A percentile compares a stretch with the other conserved stretches of the same genome.
Evolutionary conservation across 2,113 vertebrate genomes (phyloP).

Genomic region (Halichoeres trimaculatus): DNA sequence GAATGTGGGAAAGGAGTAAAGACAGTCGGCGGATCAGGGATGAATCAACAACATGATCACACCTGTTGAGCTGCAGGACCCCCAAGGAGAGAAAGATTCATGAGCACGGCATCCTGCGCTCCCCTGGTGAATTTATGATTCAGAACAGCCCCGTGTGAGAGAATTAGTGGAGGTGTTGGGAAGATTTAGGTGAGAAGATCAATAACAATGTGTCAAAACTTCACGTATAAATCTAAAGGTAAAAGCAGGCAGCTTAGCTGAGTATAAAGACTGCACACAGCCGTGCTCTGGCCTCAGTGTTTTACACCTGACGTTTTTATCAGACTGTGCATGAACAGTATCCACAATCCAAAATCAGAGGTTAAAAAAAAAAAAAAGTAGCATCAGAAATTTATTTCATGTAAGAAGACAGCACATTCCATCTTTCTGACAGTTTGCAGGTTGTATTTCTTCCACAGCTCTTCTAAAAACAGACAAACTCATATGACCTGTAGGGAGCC

Average conservation of each 20-base stretch:
- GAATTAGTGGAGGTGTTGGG: neutral
- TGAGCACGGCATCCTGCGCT: neutral
- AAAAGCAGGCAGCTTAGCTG: neutral
- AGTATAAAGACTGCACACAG: neutral
- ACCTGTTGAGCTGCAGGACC: constrained; percentile 43
- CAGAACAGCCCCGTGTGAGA: neutral
- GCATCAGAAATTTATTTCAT: too few species aligned
- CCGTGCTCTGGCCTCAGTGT: too few species aligned
- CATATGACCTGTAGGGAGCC: too few species aligned
- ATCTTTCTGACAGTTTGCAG: neutral
- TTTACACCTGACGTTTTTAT: too few species aligned
- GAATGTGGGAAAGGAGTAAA: constrained; percentile 24
- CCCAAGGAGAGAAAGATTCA: constrained; percentile 44
- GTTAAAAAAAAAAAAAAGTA: too few species aligned
- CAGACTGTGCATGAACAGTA: too few species aligned
- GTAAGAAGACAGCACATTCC: neutral
- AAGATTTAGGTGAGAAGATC: neutral
- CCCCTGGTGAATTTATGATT: constrained; percentile 26
- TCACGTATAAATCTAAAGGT: neutral
- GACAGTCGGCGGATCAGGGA: constrained; percentile 41
- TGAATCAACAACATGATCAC: constrained; percentile 48
- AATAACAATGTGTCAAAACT: neutral
- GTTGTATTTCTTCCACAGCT: neutral
- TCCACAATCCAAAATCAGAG: too few species aligned
- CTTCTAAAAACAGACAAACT: neutral